Evolutionary conservation across 2,113 vertebrate species (phyloP).

Genomic region (Elaphurus davidianus): DNA sequence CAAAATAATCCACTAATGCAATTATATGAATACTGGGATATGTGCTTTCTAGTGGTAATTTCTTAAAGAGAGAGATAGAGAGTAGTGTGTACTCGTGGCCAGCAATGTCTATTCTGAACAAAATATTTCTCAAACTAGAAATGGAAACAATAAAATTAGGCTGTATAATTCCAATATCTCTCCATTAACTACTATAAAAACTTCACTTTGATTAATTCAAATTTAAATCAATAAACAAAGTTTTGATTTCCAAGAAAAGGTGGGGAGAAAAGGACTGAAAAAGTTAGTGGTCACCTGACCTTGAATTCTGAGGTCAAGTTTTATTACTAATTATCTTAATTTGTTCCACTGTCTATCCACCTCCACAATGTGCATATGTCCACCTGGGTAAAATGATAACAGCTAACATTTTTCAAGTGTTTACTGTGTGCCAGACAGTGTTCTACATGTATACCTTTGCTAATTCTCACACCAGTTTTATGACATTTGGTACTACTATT

Average conservation of each 20-base stretch:
- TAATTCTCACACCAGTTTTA: background rate
- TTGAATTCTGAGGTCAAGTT: background rate
- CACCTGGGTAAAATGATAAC: background rate
- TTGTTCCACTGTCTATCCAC: background rate
- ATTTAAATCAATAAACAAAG: background rate
- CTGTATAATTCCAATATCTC: background rate
- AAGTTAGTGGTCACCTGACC: background rate
- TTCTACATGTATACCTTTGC: background rate
- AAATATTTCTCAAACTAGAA: constrained; percentile 29
- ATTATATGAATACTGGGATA: constrained; percentile 42
- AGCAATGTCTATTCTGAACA: background rate
- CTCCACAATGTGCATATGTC: background rate
- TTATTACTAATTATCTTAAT: background rate
- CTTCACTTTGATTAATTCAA: constrained; percentile 4
- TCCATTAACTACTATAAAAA: background rate
- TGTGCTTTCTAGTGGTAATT: constrained; percentile 41
- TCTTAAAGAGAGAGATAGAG: background rate
- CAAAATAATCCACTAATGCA: constrained; percentile 21
- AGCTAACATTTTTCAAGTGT: background rate
- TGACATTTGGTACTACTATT: background rate
- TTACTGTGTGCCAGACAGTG: background rate
- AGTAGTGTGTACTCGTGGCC: background rate
- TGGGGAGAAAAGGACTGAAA: background rate
- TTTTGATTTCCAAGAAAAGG: background rate
- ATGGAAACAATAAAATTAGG: background rate